Evolutionary conservation across 2,888 invertebrate genomes (phyloP), one percentile per base, ranked within the genome.

Genomic region (Conus canariensis): DNA sequence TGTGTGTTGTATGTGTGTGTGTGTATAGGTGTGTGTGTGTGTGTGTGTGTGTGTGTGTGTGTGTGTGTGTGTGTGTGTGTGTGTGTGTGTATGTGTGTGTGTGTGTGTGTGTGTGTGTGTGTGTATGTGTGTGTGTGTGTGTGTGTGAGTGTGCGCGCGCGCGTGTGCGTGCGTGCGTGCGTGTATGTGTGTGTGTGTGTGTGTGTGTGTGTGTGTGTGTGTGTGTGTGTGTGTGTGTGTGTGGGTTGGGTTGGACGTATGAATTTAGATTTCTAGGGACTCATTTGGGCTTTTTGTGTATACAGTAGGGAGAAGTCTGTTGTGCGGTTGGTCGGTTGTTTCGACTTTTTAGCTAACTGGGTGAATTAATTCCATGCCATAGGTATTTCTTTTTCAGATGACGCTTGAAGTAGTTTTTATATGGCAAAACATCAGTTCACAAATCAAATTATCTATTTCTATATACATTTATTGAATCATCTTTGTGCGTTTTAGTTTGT

Each of bases 41-140:
- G 80, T 30, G 80, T 80, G 45, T 80, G 80, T 80, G 80, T 80
- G 80, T 80, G 80, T 80, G 80, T 80, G 80, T 30, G 25, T 80
- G 80, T 80, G 80, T 80, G 80, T 80, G 80, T 80, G 80, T 80
- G 80, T 80, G 80, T 80, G 80, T 80, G 80, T 80, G 80, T 80
- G 74, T 74, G 74, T 74, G 74, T 74, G 74, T 74, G 74, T 74
- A 19, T 74, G 74, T 74, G 74, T 74, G 74, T 74, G 74, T 22
- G 74, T 74, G 74, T 74, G 74, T 22, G 74, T 74, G 74, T 74
- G 74, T 22, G 74, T 74, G 74, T 22, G 74, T 74, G 74, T 74
- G 74, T 22, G 74, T 16, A 3, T 16, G 74, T 74, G 74, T 74
- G 74, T 74, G 74, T 74, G 74, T 74, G 74, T 74, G 74, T 74